Evolutionary conservation across 2,888 invertebrate species (phyloP).

Genomic region (Drosophila prostipennis): DNA sequence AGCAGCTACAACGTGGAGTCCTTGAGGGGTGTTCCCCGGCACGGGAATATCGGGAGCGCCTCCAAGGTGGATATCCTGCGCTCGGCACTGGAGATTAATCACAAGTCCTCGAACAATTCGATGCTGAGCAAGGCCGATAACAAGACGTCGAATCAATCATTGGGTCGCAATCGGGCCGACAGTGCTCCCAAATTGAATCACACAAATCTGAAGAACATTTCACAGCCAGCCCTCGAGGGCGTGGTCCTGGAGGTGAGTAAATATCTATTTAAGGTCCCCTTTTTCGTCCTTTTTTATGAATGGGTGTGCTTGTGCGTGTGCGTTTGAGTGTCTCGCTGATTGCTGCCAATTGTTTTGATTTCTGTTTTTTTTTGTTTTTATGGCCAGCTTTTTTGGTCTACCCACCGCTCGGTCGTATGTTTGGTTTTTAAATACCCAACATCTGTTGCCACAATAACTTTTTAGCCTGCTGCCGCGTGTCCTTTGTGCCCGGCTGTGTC

Average conservation of each 20-base stretch:
- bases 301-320: slow-evolving; percentile 16
- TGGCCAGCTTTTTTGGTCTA: slow-evolving; percentile 10
- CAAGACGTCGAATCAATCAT: slow-evolving; percentile 87
- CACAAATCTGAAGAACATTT: slow-evolving; percentile 86
- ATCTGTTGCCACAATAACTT: slow-evolving; percentile 72
- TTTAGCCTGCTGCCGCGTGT: slow-evolving; percentile 61
- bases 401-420: slow-evolving; percentile 18
- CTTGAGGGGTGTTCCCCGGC: slow-evolving; percentile 77
- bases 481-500: slow-evolving; percentile 33
- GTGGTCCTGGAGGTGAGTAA: slow-evolving; percentile 86
- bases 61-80: slow-evolving; percentile 88
- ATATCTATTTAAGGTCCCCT: slow-evolving; percentile 1
- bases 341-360: slow-evolving; percentile 81
- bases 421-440: slow-evolving; percentile 48
- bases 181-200: slow-evolving; percentile 87
- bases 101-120: slow-evolving; percentile 85
- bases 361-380: slow-evolving; percentile 25
- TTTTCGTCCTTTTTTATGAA: slow-evolving; percentile 22
- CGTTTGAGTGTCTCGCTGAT: slow-evolving; percentile 58
- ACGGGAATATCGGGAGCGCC: slow-evolving; percentile 83
- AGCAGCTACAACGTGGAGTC: slow-evolving; percentile 85
- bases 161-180: slow-evolving; percentile 86
- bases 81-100: slow-evolving; percentile 89
- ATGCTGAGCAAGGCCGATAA: slow-evolving; percentile 84
- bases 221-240: slow-evolving; percentile 86